These are phyloP conservation scores for Peromyscus leucopus DNA, from an alignment of 2,113 vertebrate genomes.

Conservation along the genomic window DNA sequence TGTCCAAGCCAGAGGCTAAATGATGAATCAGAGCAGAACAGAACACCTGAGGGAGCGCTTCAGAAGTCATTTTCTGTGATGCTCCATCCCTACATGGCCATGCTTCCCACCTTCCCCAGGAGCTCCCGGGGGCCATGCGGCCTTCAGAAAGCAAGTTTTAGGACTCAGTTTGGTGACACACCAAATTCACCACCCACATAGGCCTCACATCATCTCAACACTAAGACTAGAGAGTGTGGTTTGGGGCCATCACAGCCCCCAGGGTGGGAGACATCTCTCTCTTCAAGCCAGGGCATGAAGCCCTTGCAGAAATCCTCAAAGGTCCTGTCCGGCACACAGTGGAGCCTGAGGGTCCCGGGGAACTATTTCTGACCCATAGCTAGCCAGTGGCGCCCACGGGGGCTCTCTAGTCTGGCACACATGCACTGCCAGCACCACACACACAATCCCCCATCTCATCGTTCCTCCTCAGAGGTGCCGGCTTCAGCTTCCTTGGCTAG, in stretches of 20 bases:
- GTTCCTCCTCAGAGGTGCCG: not conserved
- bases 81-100: accelerated
- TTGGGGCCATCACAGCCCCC: too few relatives aligned
- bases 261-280: not conserved
- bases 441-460: not conserved
- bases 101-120: not conserved
- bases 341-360: too few relatives aligned
- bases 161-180: not conserved
- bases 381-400: not conserved
- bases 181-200: not conserved
- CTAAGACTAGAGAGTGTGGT: not conserved
- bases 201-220: not conserved
- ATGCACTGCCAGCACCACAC: not conserved
- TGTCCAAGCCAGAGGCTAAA: not conserved
- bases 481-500: not conserved
- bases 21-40: not conserved
- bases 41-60: not conserved
- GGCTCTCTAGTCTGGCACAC: not conserved
- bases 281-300: not conserved
- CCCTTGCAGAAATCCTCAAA: too few relatives aligned
- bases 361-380: not conserved
- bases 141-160: not conserved
- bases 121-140: accelerated
- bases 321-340: not conserved
- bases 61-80: not conserved